Conservation (phyloP, 2,888 invertebrate genomes). For the Catocala fraxini region DNA sequence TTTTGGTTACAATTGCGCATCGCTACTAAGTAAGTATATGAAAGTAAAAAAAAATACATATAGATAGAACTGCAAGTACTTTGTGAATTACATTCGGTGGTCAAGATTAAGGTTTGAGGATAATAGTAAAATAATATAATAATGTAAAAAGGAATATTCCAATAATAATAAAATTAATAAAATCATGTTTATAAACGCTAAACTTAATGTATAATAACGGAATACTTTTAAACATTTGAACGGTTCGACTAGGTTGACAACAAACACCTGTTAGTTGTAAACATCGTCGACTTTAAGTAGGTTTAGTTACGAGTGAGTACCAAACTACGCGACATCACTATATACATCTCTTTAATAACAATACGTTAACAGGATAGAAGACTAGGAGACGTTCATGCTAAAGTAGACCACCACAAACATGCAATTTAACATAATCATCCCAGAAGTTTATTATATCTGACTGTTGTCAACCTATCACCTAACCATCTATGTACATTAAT, state of each 20-base stretch:
- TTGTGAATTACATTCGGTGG: too few species aligned
- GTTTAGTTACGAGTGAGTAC: too few species aligned
- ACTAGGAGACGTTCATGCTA: too few species aligned
- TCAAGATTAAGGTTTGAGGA: neutral
- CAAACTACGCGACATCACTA: too few species aligned
- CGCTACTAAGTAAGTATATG: too few species aligned
- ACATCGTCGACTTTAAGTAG: neutral
- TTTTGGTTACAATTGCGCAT: too few species aligned
- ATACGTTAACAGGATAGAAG: too few species aligned
- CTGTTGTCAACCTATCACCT: neutral
- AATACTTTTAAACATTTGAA: constrained; percentile 42
- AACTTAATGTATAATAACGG: constrained; percentile 46
- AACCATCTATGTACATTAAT: constrained; percentile 31
- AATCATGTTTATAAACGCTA: constrained; percentile 44
- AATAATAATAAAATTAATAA: constrained; percentile 44
- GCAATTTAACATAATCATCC: too few species aligned
- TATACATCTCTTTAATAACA: neutral
- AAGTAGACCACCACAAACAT: too few species aligned
- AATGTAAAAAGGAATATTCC: constrained; percentile 5
- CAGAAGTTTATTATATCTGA: too few species aligned
- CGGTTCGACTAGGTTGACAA: neutral
- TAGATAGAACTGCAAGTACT: too few species aligned
- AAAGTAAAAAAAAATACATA: too few species aligned
- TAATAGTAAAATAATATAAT: neutral
- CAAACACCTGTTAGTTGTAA: neutral